Percentiles rank a stretch among this genome's conserved stretches.
phyloP scores from a whole-genome alignment of 2,113 vertebrate genomes.

The Opisthocomus hoazin region DNA sequence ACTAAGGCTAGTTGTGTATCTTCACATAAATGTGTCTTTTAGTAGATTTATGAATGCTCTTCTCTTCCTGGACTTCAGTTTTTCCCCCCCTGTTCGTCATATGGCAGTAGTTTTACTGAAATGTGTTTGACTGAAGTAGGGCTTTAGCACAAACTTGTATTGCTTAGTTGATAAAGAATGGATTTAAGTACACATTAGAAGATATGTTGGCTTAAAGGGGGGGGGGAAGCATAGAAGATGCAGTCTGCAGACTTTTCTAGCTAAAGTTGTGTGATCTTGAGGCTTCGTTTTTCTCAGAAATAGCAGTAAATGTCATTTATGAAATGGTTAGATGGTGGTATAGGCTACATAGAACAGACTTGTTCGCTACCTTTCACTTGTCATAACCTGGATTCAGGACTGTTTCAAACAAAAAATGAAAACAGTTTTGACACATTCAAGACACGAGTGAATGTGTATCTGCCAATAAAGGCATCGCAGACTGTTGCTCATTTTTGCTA shows the following conservation, averaged over 20 bases:
- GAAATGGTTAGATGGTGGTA: neutral
- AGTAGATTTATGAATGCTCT: neutral
- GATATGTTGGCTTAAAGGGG: neutral
- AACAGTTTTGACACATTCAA: neutral
- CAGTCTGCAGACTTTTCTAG: neutral
- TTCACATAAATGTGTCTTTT: neutral
- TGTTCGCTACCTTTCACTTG: neutral
- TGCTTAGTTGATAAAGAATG: neutral
- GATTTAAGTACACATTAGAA: neutral
- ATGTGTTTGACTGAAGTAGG: neutral
- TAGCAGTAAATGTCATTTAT: neutral
- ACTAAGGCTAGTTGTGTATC: neutral
- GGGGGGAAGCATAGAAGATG: neutral
- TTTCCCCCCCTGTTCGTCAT: neutral
- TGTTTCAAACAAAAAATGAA: neutral
- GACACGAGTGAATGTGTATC: neutral
- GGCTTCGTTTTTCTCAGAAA: neutral
- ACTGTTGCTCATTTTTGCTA: neutral
- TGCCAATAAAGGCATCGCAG: neutral
- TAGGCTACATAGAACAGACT: neutral
- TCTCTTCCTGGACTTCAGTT: neutral
- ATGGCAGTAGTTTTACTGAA: neutral
- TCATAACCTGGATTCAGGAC: neutral
- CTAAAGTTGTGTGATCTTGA: neutral
- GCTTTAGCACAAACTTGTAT: neutral